These are phyloP conservation scores for Caenorhabditis parvicauda DNA, from an alignment of 2,888 invertebrate species.

Conservation along the genomic window DNA sequence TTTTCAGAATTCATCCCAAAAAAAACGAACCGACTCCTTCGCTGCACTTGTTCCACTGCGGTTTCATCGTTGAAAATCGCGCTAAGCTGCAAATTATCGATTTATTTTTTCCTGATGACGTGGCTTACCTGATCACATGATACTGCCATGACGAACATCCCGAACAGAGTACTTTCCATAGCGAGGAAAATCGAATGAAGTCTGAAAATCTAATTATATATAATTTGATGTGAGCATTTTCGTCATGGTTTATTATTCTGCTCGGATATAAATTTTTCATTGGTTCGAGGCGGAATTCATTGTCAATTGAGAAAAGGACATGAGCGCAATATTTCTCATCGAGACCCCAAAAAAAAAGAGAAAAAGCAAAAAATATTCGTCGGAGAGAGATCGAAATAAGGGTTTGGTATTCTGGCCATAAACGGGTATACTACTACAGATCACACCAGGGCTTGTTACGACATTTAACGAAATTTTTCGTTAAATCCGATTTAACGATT, in stretches of 20 bases:
- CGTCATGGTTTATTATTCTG: not conserved
- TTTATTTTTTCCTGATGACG: not conserved
- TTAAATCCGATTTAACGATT: too few relatives aligned
- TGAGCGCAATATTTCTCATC: too few relatives aligned
- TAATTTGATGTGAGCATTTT: not conserved
- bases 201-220: constrained; percentile 68
- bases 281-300: too few relatives aligned
- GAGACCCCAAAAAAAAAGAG: too few relatives aligned
- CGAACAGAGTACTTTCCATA: constrained; percentile 80
- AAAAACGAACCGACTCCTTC: constrained; percentile 35
- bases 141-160: constrained; percentile 82
- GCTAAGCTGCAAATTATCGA: constrained; percentile 71
- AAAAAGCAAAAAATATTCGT: too few relatives aligned
- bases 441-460: too few relatives aligned
- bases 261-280: not conserved
- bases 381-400: too few relatives aligned
- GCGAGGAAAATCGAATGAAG: constrained; percentile 80
- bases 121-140: constrained; percentile 73
- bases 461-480: too few relatives aligned
- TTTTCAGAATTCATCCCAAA: constrained; percentile 67
- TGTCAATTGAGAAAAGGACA: not conserved
- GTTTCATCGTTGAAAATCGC: constrained; percentile 82
- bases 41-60: constrained; percentile 75
- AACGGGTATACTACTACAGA: too few relatives aligned
- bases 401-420: too few relatives aligned